Evolutionary conservation across 2,888 invertebrate genomes (phyloP), one percentile per base, ranked within the genome.

Genomic region (Drosophila mettleri): DNA sequence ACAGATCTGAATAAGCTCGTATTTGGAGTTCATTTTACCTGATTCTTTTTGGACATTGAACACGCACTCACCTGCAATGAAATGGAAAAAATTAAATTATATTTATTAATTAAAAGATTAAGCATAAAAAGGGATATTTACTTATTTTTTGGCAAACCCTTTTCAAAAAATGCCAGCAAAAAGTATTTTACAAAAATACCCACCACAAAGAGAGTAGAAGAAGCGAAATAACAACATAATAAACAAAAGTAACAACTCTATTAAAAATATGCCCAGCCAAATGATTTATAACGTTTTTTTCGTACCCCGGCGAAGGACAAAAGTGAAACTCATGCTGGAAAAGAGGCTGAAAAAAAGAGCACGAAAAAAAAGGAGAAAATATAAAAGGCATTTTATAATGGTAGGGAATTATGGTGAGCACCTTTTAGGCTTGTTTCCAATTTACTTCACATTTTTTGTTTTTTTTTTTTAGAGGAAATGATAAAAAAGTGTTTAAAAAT

Each of bases 261-360:
- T 85, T 86, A 88, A 85, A 86, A 88, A 86, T 86, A 74, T 88
- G 78, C 66, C 79, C 78, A 54, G 45, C 65, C 67, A 52, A 77
- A 85, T 85, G 88, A 85, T 88, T 88, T 86, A 88, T 81, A 80
- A 78, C 80, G 66, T 74, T 82, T 79, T 76, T 71, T 48, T 27
- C 5, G 24, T 39, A 20, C 9, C 49, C 46, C 49, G 38, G 62
- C 60, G 68, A 43, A 76, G 80, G 67, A 74, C 74, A 72, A 81
- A 81, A 79, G 57, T 67, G 71, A 78, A 74, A 80, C 36, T 79
- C 79, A 79, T 71, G 78, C 78, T 52, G 53, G 33, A 29, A 62
- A 53, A 59, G 59, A 46, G 68, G 61, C 20, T 49, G 46, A 58
- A 52, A 66, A 22, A 8, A 61, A 39, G 20, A 29, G 18, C 57